phyloP scores from a whole-genome alignment of 2,113 vertebrate genomes.

The Catharus bicknelli region DNA sequence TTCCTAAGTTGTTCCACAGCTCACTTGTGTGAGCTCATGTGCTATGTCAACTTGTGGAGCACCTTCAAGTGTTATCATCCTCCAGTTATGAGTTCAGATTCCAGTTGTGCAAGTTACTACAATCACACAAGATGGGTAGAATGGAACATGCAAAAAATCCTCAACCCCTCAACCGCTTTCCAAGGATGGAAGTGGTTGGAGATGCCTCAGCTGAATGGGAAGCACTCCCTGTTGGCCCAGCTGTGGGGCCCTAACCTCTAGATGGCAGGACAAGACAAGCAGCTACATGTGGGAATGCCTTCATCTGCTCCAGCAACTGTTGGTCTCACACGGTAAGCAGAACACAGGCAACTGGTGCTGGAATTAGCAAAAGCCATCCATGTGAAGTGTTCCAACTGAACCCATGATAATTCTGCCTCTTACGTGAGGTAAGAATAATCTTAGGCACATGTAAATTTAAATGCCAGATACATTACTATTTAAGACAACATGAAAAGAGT shows the following conservation, averaged over 20 bases:
- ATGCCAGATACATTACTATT: neutral
- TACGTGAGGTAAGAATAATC: neutral
- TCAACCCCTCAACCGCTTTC: neutral
- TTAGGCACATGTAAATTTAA: neutral
- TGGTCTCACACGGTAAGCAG: neutral
- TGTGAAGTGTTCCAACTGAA: neutral
- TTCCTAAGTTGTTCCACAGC: neutral
- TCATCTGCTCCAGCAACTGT: neutral
- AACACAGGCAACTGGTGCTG: neutral
- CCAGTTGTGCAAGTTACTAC: neutral
- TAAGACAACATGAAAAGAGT: neutral
- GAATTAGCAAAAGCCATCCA: neutral
- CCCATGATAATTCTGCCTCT: neutral
- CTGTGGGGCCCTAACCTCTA: neutral
- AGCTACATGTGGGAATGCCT: neutral
- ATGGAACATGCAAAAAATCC: neutral
- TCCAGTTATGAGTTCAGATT: neutral
- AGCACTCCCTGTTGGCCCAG: neutral
- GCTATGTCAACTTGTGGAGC: neutral
- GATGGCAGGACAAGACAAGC: neutral
- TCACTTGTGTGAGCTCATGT: accelerated
- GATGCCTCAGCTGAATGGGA: accelerated
- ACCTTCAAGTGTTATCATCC: neutral
- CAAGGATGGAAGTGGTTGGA: neutral
- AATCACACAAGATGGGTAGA: neutral